Evolutionary conservation across 2,888 invertebrate genomes (phyloP).

Genomic region (Reticulitermes lucifugus): DNA sequence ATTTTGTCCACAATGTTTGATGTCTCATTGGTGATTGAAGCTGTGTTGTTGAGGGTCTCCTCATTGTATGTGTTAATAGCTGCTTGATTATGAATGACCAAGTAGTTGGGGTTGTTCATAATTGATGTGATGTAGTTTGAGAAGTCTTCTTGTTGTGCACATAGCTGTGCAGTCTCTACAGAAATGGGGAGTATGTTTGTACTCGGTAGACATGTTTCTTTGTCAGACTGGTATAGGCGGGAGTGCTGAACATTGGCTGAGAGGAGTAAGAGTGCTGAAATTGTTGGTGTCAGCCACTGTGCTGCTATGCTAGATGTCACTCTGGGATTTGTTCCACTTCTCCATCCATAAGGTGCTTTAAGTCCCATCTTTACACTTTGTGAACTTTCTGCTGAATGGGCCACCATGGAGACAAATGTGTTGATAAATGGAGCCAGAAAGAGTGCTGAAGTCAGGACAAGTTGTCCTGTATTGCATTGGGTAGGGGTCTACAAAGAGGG

Average conservation of each 20-base stretch:
- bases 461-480: slow-evolving; percentile 12
- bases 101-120: slow-evolving; percentile 18
- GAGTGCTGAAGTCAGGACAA: slow-evolving; percentile 53
- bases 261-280: slow-evolving; percentile 50
- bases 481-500: neutral
- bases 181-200: slow-evolving; percentile 10
- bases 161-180: slow-evolving; percentile 7
- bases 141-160: slow-evolving; percentile 12
- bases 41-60: neutral
- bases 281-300: slow-evolving; percentile 35
- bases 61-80: slow-evolving; percentile 21
- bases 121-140: slow-evolving; percentile 20
- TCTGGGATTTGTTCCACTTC: slow-evolving; percentile 4
- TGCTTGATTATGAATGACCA: slow-evolving; percentile 18
- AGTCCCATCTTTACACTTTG: slow-evolving; percentile 44
- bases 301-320: slow-evolving; percentile 10
- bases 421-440: slow-evolving; percentile 60
- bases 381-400: slow-evolving; percentile 56
- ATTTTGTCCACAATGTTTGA: slow-evolving; percentile 34
- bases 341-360: neutral
- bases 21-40: slow-evolving; percentile 20
- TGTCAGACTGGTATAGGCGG: slow-evolving; percentile 19
- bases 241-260: slow-evolving; percentile 27
- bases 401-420: slow-evolving; percentile 59
- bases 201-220: slow-evolving; percentile 1